phyloP scores from a whole-genome alignment of 2,888 invertebrate genomes.

The Athalia cordata region DNA sequence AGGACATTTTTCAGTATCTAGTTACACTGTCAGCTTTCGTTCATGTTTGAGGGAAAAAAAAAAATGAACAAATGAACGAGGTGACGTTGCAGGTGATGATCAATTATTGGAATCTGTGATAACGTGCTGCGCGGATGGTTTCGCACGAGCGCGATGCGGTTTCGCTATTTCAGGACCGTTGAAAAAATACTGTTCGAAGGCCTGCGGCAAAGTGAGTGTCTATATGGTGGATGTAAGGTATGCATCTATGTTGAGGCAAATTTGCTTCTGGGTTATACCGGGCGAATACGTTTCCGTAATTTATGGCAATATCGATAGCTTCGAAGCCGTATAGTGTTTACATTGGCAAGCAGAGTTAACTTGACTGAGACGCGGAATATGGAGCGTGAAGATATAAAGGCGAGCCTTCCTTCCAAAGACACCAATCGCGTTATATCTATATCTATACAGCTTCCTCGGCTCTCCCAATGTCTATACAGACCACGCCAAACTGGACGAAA shows the following conservation, averaged over 20 bases:
- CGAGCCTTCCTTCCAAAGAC: neutral
- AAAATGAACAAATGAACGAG: too few relatives aligned
- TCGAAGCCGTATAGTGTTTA: constrained; percentile 4
- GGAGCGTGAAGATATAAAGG: neutral
- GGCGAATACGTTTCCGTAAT: constrained; percentile 31
- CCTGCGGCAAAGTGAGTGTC: neutral
- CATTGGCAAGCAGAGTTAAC: constrained; percentile 17
- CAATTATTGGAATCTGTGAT: too few relatives aligned
- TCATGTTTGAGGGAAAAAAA: too few relatives aligned
- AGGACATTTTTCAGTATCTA: too few relatives aligned
- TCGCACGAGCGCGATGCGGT: too few relatives aligned
- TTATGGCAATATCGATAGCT: constrained; percentile 33
- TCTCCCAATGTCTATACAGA: too few relatives aligned
- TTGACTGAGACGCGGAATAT: constrained; percentile 4
- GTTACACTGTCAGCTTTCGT: too few relatives aligned
- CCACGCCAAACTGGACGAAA: too few relatives aligned
- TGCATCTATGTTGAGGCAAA: neutral
- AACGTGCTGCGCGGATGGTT: too few relatives aligned
- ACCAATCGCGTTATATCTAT: neutral
- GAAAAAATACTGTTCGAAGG: neutral
- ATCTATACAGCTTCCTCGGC: neutral
- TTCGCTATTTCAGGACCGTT: too few relatives aligned
- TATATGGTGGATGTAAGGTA: neutral
- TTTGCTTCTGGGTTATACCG: neutral
- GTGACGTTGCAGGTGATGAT: too few relatives aligned